These are phyloP conservation scores for Drosophila setosimentum DNA, from an alignment of 2,888 invertebrate species.

Conservation along the genomic window DNA sequence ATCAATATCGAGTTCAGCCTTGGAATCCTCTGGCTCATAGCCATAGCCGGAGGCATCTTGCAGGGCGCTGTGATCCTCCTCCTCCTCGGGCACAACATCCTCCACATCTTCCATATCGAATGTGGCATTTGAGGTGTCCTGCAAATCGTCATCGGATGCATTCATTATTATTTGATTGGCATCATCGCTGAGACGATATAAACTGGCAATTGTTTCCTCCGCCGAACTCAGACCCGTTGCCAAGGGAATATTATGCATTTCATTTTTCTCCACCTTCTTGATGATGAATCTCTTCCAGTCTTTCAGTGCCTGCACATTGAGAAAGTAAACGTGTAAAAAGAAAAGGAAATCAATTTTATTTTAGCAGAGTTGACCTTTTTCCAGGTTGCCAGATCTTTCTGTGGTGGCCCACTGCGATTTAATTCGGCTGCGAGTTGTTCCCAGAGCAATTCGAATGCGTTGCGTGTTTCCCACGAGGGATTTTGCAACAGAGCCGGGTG, in stretches of 20 bases:
- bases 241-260: constrained; percentile 65
- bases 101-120: constrained; percentile 67
- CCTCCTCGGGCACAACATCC: constrained; percentile 67
- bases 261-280: constrained; percentile 69
- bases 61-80: constrained; percentile 55
- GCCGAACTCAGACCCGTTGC: constrained; percentile 62
- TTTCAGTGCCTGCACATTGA: constrained; percentile 52
- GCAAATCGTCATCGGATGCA: constrained; percentile 64
- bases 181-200: constrained; percentile 66
- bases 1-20: constrained; percentile 50
- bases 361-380: constrained; percentile 49
- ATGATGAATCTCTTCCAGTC: constrained; percentile 71
- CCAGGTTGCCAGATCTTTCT: constrained; percentile 65
- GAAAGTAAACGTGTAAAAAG: background rate
- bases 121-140: constrained; percentile 56
- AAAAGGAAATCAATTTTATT: background rate
- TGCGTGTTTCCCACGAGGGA: constrained; percentile 65
- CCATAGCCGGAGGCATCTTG: constrained; percentile 53
- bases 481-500: constrained; percentile 62
- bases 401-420: constrained; percentile 58
- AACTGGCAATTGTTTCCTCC: constrained; percentile 66
- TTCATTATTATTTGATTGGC: constrained; percentile 60
- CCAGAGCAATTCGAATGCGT: constrained; percentile 56
- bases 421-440: constrained; percentile 57
- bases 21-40: constrained; percentile 63